Base-by-base conservation (phyloP, 2,113 vertebrate genomes). In the Oxygymnocypris stewartii region DNA sequence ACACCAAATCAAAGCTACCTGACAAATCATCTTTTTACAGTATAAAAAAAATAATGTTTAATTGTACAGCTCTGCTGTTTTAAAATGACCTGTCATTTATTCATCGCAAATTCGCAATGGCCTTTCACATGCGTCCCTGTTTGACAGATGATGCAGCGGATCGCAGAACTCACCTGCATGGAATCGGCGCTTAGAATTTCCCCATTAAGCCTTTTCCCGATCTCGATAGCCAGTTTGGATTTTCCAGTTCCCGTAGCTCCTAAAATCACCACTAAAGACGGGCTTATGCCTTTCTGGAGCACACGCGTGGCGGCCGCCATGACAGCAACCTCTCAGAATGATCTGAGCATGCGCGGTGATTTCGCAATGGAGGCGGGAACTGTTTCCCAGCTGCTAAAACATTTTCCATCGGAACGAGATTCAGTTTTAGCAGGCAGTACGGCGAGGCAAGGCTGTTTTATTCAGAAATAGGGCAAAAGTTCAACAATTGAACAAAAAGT, bases 111-210 rank as follows among this genome's bases (percentile, higher is more conserved):
- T 31, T 31, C 28, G 28, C 28, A 1, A 74, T 49, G 85, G 42
- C 63, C 74, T 87, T 77, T 77, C 63, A 67, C 63, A 65, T 85
- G 61, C 16, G 3, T 2, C 28, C 20, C 51, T 40, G 35, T 37
- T 61, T 82, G 67, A 47, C 63, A 85, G 76, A 78, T 25, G 20
- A 63, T 35, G 6, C 37, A 74, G 35, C 65, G 13, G 3, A 79
- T 23, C 25, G 40, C 25, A 23, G 28, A 16, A 84, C 93, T 87
- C 92, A 99, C 97, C 97, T 99, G 97, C 97, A 98, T 98, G 88
- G 97, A 97, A 91, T 99, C 97, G 0, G 97, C 97, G 93, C 97
- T 97, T 92, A 99, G 94, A 84, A 99, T 96, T 90, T 98, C 97
- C 3, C 97, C 97, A 61, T 93, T 92, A 0, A 97, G 92, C 28